phyloP scores from a whole-genome alignment of 2,113 vertebrate species.

The Axis porcinus region DNA sequence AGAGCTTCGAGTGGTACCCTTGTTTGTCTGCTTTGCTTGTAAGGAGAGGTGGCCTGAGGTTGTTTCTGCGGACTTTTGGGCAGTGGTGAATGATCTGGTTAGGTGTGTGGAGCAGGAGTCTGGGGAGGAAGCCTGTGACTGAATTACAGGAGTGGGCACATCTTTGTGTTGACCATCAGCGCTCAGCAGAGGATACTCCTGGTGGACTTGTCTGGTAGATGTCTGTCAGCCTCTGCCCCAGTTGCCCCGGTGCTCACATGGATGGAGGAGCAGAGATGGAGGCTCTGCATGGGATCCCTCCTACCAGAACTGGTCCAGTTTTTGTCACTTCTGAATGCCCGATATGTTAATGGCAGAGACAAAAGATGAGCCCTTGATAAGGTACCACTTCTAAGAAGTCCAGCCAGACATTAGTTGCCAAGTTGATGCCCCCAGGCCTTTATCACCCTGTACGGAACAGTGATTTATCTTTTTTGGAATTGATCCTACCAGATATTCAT shows the following conservation, averaged over 20 bases:
- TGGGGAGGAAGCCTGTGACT: too few relatives aligned
- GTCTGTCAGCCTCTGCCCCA: neutral
- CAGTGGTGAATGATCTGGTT: neutral
- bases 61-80: neutral
- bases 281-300: neutral
- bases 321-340: neutral
- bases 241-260: neutral
- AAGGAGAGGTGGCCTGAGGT: neutral
- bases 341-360: neutral
- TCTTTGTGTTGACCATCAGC: neutral
- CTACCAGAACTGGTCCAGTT: neutral
- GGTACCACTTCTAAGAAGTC: neutral
- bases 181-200: neutral
- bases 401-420: neutral
- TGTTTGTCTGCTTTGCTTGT: neutral
- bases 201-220: accelerated
- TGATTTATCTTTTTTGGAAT: neutral
- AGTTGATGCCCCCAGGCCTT: neutral
- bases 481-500: neutral
- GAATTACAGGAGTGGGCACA: neutral
- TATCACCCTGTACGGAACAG: neutral
- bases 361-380: neutral
- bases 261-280: neutral
- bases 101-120: neutral
- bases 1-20: neutral